Base-by-base conservation (phyloP, 64 coral and sea anemone species). In the Stylophora pistillata region DNA sequence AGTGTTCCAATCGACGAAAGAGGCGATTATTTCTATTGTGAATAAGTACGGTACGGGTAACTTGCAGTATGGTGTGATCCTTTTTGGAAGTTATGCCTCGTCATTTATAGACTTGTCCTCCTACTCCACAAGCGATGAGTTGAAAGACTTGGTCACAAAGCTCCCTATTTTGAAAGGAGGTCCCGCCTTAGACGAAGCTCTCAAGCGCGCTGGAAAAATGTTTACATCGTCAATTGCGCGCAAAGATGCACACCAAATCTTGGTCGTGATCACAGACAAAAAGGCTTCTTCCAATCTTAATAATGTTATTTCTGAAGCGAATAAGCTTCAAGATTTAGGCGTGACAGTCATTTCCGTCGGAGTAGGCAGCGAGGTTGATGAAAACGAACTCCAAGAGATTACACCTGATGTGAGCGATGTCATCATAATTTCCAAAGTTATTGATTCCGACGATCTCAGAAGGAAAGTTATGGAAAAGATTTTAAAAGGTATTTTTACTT, bases 241-340 rank as follows among this genome's bases (percentile, higher is more conserved):
- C 5, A 30, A 52, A 2, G 60, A 76, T 26, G 90, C 71, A 30
- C 71, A 18, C 29, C 81, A 92, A 81, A 81, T 96, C 0, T 74
- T 96, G 14, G 94, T 96, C 21, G 56, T 96, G 30, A 89, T 96
- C 9, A 76, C 91, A 59, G 94, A 96, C 64, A 89, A 76, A 12
- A 78, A 84, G 25, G 78, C 86, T 34, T 79, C 68, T 77, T 75
- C 78, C 16, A 82, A 65, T 72, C 56, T 74, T 13, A 33, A 73
- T 64, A 33, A 70, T 29, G 78, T 93, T 12, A 89, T 63, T 55
- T 30, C 64, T 20, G 87, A 78, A 25, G 47, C 65, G n/a, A 86
- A 81, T 23, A 30, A 12, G 56, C 79, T 96, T 30, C 74, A 86
- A 71, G 81, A 81, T 37, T 89, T n/a, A 41, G 91, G 86, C 4